Evolutionary conservation across 2,113 vertebrate species (phyloP), one percentile per base, ranked within the genome.

Genomic region (Excalfactoria chinensis): DNA sequence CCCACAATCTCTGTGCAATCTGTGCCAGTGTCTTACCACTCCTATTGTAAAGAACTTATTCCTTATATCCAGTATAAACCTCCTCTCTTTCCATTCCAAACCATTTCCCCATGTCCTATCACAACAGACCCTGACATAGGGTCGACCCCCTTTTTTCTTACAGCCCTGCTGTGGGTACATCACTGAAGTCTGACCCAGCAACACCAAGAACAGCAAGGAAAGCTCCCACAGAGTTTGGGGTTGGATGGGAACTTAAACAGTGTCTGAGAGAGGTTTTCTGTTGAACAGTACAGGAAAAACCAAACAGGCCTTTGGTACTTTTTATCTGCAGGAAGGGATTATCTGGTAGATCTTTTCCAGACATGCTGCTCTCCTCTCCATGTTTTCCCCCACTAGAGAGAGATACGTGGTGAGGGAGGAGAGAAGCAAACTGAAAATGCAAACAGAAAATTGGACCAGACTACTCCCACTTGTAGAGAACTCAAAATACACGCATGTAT

Each of bases 381-480:
- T 49, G 28, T 28, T 68, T 68, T 81, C 34, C 84, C 41, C 28
- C 89, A 34, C 32, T 46, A 59, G 35, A 43, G 20, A 48, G 51
- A 77, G 30, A 34, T 25, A 68, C 41, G 78, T 60, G 43, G 22
- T 35, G 22, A 17, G 15, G 7, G 40, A 48, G 51, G 81, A 93
- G 46, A 74, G 53, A 82, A 75, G 53, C 32, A 89, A 82, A 82
- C 4, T 40, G 74, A 68, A 93, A 89, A 85, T 56, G 48, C 48
- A 44, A 72, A 91, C 40, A 53, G 48, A 91, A 84, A 79, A 82
- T 66, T 78, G 85, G 71, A 85, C 67, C 58, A 75, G 59, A 72
- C 67, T 74, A 67, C 70, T 89, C 67, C 53, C 30, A 76, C 48
- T 87, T 75, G 71, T 75, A 23, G 40, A 72, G 91, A 82, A 84